Conservation (phyloP, 35 echinoderm and acorn worm species). For the Apostichopus japonicus region DNA sequence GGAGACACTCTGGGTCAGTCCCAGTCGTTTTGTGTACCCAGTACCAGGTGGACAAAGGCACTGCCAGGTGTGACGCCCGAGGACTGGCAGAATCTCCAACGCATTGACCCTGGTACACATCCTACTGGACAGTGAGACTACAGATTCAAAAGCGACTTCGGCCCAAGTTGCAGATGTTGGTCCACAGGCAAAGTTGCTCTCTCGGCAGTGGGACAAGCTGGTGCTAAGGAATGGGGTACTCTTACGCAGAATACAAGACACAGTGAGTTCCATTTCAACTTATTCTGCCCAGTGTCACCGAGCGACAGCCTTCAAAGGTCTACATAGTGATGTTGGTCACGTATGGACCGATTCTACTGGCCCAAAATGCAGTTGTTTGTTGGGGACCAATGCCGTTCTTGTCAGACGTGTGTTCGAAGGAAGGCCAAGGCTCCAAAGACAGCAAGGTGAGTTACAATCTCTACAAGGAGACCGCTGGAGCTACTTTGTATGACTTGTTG, state of each 20-base stretch:
- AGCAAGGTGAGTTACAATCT: constrained; percentile 43
- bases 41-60: background rate
- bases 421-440: no score
- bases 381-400: background rate
- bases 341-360: constrained; percentile 69
- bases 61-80: background rate
- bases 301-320: background rate
- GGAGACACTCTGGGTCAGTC: constrained; percentile 12
- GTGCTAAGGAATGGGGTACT: constrained; percentile 47
- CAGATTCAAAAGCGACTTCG: constrained; percentile 10
- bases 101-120: constrained; percentile 3
- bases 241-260: background rate
- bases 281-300: constrained; percentile 56
- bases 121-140: background rate
- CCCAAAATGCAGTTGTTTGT: constrained; percentile 44
- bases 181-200: constrained; percentile 6
- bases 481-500: constrained; percentile 68
- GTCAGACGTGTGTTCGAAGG: constrained; percentile 15
- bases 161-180: background rate
- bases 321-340: constrained; percentile 65
- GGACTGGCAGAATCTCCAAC: constrained; percentile 34
- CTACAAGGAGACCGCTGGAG: constrained; percentile 49
- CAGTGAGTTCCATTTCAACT: constrained; percentile 44
- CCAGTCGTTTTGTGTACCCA: background rate
- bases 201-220: constrained; percentile 62